A percentile compares a stretch with the other conserved stretches of the same genome.
phyloP scores from a whole-genome alignment of 1,140 invertebrate species.

The Temnothorax nylanderi region DNA sequence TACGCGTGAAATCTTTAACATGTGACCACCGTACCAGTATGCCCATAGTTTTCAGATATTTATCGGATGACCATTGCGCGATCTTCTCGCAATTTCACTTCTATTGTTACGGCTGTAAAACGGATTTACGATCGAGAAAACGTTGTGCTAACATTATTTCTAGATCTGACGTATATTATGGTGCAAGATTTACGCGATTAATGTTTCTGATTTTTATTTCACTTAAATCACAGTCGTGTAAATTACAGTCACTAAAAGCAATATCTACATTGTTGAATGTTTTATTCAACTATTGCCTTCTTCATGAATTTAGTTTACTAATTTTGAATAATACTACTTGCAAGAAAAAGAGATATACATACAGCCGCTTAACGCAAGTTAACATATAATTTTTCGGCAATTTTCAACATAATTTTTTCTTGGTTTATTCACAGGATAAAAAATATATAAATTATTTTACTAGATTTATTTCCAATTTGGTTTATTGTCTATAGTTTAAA shows the following conservation, averaged over 20 bases:
- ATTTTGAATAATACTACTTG: neutral
- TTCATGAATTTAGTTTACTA: neutral
- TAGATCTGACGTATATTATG: neutral
- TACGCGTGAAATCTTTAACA: constrained; percentile 44
- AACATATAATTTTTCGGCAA: neutral
- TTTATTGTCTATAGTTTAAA: neutral
- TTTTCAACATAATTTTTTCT: neutral
- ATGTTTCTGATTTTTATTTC: neutral
- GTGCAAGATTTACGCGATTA: neutral
- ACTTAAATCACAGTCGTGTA: neutral
- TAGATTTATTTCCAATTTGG: neutral
- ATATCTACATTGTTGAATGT: neutral
- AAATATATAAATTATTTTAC: neutral
- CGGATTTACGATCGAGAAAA: neutral
- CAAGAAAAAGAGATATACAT: neutral
- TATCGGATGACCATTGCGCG: neutral
- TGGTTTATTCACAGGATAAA: neutral
- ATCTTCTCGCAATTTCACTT: neutral
- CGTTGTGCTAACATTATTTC: neutral
- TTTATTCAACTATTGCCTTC: neutral
- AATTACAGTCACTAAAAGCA: neutral
- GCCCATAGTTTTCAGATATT: neutral
- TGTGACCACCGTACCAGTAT: neutral
- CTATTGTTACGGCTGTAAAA: neutral
- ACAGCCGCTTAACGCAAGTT: neutral